These are phyloP conservation scores for Smithornis capensis DNA, from an alignment of 2,113 vertebrate genomes.

Conservation along the genomic window DNA sequence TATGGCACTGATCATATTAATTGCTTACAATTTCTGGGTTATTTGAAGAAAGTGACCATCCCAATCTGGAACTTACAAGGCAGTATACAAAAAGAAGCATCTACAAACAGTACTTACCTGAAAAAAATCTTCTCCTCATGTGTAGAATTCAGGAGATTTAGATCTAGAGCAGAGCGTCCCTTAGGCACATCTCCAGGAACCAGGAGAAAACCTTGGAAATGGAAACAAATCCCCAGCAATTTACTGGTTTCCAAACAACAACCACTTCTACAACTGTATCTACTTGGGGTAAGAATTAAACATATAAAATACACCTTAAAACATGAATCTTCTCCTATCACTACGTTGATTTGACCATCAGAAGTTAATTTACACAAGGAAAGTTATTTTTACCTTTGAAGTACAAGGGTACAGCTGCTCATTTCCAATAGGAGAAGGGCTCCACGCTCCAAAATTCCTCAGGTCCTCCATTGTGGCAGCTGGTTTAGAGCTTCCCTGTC, in stretches of 20 bases:
- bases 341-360: fast-evolving
- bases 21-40: background rate
- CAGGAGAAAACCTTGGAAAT: background rate
- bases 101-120: background rate
- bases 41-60: background rate
- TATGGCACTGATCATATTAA: background rate
- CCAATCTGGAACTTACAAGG: background rate
- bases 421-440: background rate
- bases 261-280: background rate
- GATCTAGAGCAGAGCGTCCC: background rate
- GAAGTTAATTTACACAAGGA: background rate
- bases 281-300: background rate
- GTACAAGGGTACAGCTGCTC: background rate
- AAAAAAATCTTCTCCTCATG: background rate
- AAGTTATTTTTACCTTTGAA: background rate
- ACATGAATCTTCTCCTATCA: background rate
- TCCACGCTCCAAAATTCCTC: background rate
- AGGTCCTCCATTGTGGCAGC: fast-evolving
- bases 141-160: background rate
- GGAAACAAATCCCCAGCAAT: background rate
- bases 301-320: fast-evolving
- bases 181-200: background rate
- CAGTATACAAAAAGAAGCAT: background rate
- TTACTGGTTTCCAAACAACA: background rate
- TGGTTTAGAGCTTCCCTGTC: background rate